phyloP scores from a whole-genome alignment of 2,797 vertebrate genomes.

The Hippopotamyrus pictus region DNA sequence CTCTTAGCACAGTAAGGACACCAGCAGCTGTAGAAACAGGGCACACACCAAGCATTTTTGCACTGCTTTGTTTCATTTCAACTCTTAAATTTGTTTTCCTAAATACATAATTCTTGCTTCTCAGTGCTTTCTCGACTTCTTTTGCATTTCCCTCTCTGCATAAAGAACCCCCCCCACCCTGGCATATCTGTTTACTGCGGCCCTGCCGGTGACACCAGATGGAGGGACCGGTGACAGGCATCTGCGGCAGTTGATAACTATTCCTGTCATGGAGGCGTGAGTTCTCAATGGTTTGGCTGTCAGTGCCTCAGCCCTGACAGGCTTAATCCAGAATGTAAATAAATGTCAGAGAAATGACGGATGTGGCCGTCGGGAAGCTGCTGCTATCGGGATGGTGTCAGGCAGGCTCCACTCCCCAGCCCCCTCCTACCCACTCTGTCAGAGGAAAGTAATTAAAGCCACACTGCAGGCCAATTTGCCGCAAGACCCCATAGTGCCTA shows the following conservation, averaged over 20 bases:
- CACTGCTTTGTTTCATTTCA: neutral
- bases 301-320: slow-evolving; percentile 29
- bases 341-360: slow-evolving; percentile 35
- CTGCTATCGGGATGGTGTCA: slow-evolving; percentile 20
- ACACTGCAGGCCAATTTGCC: slow-evolving; percentile 20
- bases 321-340: slow-evolving; percentile 41
- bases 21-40: neutral
- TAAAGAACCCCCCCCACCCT: neutral
- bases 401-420: neutral
- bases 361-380: slow-evolving; percentile 11
- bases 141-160: neutral
- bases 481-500: neutral
- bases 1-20: neutral
- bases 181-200: slow-evolving; percentile 24
- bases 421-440: neutral
- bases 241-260: slow-evolving; percentile 31
- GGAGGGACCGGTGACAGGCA: slow-evolving; percentile 18
- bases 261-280: slow-evolving; percentile 19
- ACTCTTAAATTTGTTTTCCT: neutral
- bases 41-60: neutral
- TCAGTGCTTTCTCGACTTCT: neutral
- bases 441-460: slow-evolving; percentile 27
- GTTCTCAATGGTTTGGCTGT: slow-evolving; percentile 15
- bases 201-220: slow-evolving; percentile 23
- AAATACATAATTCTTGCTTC: neutral